Percentiles rank a stretch among this genome's conserved stretches.
These are phyloP conservation scores for Hyperopisus bebe DNA, from an alignment of 2,113 vertebrate genomes.

Conservation along the genomic window DNA sequence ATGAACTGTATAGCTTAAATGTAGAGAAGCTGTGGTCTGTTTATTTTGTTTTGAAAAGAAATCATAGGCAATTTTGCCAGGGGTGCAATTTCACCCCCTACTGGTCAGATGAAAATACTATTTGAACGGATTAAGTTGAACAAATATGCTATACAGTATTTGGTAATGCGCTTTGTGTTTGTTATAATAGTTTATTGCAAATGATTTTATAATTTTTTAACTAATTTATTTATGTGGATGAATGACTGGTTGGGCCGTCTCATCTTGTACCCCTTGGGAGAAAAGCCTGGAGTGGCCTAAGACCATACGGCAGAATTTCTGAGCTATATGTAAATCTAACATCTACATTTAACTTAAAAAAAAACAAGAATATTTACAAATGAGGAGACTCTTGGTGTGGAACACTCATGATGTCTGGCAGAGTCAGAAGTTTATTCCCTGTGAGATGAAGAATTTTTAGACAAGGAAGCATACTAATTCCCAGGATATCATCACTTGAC, in stretches of 20 bases:
- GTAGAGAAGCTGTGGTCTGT: neutral
- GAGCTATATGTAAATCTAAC: neutral
- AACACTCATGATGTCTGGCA: slow-evolving; percentile 36
- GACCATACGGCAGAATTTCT: neutral
- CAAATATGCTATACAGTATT: neutral
- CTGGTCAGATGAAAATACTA: neutral
- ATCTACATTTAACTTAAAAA: neutral
- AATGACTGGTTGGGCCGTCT: neutral
- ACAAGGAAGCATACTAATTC: slow-evolving; percentile 57
- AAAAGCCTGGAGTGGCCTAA: neutral
- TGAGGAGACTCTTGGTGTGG: slow-evolving; percentile 21
- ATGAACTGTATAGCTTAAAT: no score
- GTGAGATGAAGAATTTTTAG: slow-evolving; percentile 73
- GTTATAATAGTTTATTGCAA: neutral
- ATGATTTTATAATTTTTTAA: neutral
- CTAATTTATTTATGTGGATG: neutral
- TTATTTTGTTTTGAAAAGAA: neutral
- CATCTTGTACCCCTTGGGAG: neutral
- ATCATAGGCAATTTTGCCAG: neutral
- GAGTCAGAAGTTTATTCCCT: slow-evolving; percentile 63
- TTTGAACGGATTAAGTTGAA: neutral
- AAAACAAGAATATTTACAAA: slow-evolving; percentile 42
- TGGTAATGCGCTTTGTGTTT: neutral
- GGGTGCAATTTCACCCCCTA: neutral
- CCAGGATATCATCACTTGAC: slow-evolving; percentile 52